phyloP scores from a whole-genome alignment of 1,140 invertebrate species.

The Apis laboriosa region DNA sequence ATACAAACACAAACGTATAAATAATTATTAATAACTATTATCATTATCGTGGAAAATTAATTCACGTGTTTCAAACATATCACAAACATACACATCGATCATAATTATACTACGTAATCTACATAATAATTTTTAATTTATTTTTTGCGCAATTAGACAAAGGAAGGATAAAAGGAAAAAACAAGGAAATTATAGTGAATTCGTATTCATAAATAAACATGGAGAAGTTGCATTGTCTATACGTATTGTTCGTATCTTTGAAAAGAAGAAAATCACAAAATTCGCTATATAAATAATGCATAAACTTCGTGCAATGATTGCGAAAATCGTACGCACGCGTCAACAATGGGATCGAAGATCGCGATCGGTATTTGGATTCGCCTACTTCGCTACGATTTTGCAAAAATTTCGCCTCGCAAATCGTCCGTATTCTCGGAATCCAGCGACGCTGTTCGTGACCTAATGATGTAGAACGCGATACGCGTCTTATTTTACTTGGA shows the following conservation, averaged over 20 bases:
- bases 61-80: too few relatives aligned
- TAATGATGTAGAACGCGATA: conserved; percentile 45
- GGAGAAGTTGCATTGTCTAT: not conserved
- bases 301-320: conserved; percentile 21
- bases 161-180: too few relatives aligned
- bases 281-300: conserved; percentile 37
- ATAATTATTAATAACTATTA: too few relatives aligned
- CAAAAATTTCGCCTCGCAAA: conserved; percentile 12
- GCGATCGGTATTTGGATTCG: conserved; percentile 46
- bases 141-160: too few relatives aligned
- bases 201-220: too few relatives aligned
- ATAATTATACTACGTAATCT: too few relatives aligned
- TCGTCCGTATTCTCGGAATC: conserved; percentile 23
- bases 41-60: too few relatives aligned
- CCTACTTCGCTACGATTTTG: conserved; percentile 41
- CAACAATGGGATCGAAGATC: conserved; percentile 5
- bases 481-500: conserved; percentile 43
- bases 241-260: not conserved
- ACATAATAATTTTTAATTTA: too few relatives aligned
- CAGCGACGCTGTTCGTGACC: conserved; percentile 4
- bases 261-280: not conserved
- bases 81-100: too few relatives aligned
- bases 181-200: too few relatives aligned
- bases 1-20: too few relatives aligned
- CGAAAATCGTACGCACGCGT: conserved; percentile 32